Percentiles rank a stretch among this genome's conserved stretches.
These are phyloP conservation scores for Austrolebias charrua DNA, from an alignment of 2,797 vertebrate species.

Conservation along the genomic window DNA sequence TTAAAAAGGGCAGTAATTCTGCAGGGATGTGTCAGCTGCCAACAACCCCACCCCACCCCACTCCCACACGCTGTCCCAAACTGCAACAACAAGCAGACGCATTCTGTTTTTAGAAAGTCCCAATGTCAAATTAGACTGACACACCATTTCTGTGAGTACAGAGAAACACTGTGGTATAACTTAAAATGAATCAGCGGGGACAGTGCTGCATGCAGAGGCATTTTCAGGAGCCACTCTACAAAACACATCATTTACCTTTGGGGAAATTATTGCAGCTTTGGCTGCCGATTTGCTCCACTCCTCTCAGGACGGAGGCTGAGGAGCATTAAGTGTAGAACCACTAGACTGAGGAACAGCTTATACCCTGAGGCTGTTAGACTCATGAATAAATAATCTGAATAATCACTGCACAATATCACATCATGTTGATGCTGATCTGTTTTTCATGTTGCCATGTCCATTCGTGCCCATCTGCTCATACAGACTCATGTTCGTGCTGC, in stretches of 20 bases:
- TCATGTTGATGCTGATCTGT: too few species aligned
- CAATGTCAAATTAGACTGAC: background rate
- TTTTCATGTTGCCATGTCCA: too few species aligned
- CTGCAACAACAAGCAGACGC: constrained; percentile 2
- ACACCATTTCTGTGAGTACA: background rate
- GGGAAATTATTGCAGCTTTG: background rate
- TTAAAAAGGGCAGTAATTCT: constrained; percentile 41
- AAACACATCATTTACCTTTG: background rate
- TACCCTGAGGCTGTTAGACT: too few species aligned
- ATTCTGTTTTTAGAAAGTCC: background rate
- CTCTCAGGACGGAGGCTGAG: too few species aligned
- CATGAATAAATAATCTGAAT: too few species aligned
- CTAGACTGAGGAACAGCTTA: too few species aligned
- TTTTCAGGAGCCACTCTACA: background rate
- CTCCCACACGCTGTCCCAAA: constrained; percentile 1
- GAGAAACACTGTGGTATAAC: background rate
- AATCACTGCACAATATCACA: too few species aligned
- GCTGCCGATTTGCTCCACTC: too few species aligned
- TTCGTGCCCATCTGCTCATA: too few species aligned
- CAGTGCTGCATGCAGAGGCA: background rate
- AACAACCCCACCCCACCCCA: constrained; percentile 22
- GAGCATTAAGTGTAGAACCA: too few species aligned
- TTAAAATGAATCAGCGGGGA: background rate
- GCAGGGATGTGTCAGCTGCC: constrained; percentile 47
- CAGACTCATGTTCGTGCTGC: too few species aligned